Percentiles rank a stretch among this genome's conserved stretches.
Conservation (phyloP, 2,888 invertebrate genomes). For the Xiphydria camelus region DNA sequence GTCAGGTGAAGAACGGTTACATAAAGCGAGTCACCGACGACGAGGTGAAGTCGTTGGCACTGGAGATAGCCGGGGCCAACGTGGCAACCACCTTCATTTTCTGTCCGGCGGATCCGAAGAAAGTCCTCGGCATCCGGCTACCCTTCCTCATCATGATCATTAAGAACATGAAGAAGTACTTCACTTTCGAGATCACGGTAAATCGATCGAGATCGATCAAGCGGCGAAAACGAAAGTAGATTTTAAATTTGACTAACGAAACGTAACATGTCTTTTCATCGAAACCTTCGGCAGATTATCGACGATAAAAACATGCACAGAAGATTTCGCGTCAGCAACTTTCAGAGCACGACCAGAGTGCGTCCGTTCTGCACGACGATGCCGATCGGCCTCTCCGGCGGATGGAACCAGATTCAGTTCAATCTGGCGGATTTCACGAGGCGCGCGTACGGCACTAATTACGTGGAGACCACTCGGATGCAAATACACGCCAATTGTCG, state of each 20-base stretch:
- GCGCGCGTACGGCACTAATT: slow-evolving; percentile 94
- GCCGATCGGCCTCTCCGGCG: slow-evolving; percentile 93
- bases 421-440: slow-evolving; percentile 93
- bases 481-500: slow-evolving; percentile 96
- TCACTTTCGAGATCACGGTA: slow-evolving; percentile 96
- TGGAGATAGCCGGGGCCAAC: slow-evolving; percentile 92
- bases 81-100: slow-evolving; percentile 92
- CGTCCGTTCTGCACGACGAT: slow-evolving; percentile 98
- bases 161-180: slow-evolving; percentile 94
- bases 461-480: slow-evolving; percentile 86
- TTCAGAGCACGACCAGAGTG: slow-evolving; percentile 90
- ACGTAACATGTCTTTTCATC: not conserved
- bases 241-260: not conserved
- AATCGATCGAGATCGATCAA: slow-evolving; percentile 29
- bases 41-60: slow-evolving; percentile 88
- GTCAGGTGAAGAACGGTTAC: slow-evolving; percentile 80
- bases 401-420: slow-evolving; percentile 96
- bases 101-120: slow-evolving; percentile 88
- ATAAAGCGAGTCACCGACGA: slow-evolving; percentile 93
- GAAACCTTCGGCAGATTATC: slow-evolving; percentile 68
- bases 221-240: not conserved
- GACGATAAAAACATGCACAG: slow-evolving; percentile 93
- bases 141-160: slow-evolving; percentile 94
- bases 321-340: slow-evolving; percentile 87
- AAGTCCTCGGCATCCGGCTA: slow-evolving; percentile 88